phyloP scores from a whole-genome alignment of 2,797 vertebrate species.

The Agapornis canus region DNA sequence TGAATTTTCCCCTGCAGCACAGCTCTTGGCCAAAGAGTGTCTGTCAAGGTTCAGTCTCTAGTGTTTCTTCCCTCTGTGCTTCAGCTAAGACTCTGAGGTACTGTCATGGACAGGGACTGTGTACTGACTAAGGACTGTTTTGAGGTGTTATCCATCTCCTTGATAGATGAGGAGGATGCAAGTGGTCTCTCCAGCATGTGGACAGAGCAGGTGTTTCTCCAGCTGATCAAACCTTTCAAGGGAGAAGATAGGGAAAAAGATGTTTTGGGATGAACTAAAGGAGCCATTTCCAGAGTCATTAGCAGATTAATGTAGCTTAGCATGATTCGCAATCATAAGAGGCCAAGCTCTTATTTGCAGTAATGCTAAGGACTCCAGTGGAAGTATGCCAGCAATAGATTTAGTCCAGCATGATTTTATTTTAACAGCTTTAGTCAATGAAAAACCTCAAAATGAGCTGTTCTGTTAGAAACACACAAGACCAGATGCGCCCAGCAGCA shows the following conservation, averaged over 20 bases:
- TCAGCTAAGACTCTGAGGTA: neutral
- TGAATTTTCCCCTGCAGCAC: neutral
- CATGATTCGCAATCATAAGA: conserved; percentile 2
- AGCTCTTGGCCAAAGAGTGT: neutral
- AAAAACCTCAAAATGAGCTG: conserved; percentile 8
- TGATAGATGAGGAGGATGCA: neutral
- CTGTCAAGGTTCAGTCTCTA: neutral
- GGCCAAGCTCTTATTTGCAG: conserved; percentile 50
- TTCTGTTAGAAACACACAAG: conserved; percentile 2
- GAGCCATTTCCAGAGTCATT: conserved; percentile 54
- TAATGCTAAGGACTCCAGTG: conserved; percentile 42
- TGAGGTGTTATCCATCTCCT: conserved; percentile 6
- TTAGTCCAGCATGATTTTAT: conserved; percentile 32
- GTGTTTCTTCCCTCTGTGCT: neutral
- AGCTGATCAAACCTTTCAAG: conserved; percentile 12
- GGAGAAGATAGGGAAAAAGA: conserved; percentile 3
- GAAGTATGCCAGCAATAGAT: conserved; percentile 34
- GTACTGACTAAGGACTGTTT: neutral
- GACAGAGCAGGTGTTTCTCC: conserved; percentile 45
- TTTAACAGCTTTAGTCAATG: neutral
- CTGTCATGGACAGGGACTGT: neutral
- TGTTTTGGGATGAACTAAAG: conserved; percentile 38
- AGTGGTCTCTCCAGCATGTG: conserved; percentile 26
- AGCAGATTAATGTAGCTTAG: conserved; percentile 49
- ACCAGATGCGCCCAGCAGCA: neutral